These are phyloP conservation scores for Sericinus montela DNA, from an alignment of 2,888 invertebrate species.

Conservation along the genomic window DNA sequence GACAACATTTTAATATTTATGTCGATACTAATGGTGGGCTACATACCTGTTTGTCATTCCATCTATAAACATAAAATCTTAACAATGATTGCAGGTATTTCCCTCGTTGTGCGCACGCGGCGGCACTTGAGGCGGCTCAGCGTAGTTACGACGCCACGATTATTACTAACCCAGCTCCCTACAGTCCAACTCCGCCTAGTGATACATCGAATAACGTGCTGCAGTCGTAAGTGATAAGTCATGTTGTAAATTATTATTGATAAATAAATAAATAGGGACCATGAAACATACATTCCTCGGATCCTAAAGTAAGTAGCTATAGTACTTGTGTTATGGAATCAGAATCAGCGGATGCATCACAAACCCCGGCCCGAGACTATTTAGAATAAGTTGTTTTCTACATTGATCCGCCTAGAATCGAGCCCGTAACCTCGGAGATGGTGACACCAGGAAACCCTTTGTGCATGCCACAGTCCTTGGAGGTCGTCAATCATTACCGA, in stretches of 20 bases:
- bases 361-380: too few relatives aligned
- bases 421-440: too few relatives aligned
- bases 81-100: conserved; percentile 44
- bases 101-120: conserved; percentile 58
- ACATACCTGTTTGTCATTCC: background rate
- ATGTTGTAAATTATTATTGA: background rate
- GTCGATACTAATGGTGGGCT: background rate
- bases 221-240: conserved; percentile 42
- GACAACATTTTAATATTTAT: background rate
- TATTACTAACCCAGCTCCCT: conserved; percentile 4
- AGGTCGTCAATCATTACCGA: too few relatives aligned
- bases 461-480: too few relatives aligned
- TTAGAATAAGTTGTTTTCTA: too few relatives aligned
- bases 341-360: too few relatives aligned
- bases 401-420: too few relatives aligned
- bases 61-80: background rate
- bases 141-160: conserved; percentile 20
- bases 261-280: too few relatives aligned
- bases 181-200: conserved; percentile 30
- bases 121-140: conserved; percentile 47
- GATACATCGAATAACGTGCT: conserved; percentile 33
- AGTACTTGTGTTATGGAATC: too few relatives aligned
- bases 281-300: too few relatives aligned
- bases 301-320: too few relatives aligned
- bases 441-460: too few relatives aligned